Evolutionary conservation across 2,888 invertebrate genomes (phyloP).

Genomic region (Agrotis clavis): DNA sequence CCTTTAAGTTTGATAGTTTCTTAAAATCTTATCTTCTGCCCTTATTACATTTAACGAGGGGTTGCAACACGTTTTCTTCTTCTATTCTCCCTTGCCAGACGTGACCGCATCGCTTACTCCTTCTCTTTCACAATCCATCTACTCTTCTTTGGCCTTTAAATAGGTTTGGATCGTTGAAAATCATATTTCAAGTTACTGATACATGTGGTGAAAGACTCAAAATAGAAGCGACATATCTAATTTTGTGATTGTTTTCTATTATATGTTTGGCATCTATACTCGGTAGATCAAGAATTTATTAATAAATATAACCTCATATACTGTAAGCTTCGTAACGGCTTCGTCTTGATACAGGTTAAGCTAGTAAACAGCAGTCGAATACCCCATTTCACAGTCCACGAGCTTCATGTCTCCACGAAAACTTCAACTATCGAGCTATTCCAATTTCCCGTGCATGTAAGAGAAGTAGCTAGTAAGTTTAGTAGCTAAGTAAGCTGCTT

Average conservation of each 20-base stretch:
- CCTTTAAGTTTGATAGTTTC: too few species aligned
- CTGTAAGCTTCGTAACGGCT: neutral
- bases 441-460: neutral
- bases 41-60: too few species aligned
- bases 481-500: conserved; percentile 8
- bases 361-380: neutral
- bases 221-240: neutral
- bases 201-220: neutral
- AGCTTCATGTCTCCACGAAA: too few species aligned
- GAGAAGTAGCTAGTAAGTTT: neutral
- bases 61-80: too few species aligned
- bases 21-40: too few species aligned
- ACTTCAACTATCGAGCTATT: neutral
- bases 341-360: neutral
- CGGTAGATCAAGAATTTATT: too few species aligned
- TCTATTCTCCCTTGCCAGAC: too few species aligned
- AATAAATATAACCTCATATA: too few species aligned
- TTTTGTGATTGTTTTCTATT: neutral
- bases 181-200: neutral
- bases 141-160: too few species aligned
- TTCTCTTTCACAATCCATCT: too few species aligned
- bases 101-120: too few species aligned
- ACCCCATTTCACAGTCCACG: neutral
- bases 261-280: neutral
- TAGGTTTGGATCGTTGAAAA: too few species aligned